These are phyloP conservation scores for Agrypnus murinus DNA, from an alignment of 2,888 invertebrate genomes.

Conservation along the genomic window DNA sequence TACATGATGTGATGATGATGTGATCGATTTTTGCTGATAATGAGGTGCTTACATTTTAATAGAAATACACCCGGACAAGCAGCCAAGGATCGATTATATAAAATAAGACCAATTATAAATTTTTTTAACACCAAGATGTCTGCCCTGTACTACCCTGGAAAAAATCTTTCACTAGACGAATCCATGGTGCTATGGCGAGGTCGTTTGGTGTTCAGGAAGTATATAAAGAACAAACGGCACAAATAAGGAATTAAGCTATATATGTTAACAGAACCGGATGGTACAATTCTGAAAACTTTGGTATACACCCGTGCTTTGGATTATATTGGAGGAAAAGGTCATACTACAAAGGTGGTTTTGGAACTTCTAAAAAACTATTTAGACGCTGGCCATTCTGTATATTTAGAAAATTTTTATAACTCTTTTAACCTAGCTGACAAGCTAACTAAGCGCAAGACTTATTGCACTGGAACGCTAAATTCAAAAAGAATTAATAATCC, in stretches of 20 bases:
- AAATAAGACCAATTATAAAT: slow-evolving; percentile 38
- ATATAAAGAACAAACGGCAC: slow-evolving; percentile 59
- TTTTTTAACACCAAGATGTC: slow-evolving; percentile 48
- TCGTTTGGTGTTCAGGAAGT: slow-evolving; percentile 60
- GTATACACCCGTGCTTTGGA: slow-evolving; percentile 56
- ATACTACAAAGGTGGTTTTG: slow-evolving; percentile 56
- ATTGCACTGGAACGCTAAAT: slow-evolving; percentile 54
- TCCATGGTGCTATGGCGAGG: slow-evolving; percentile 63
- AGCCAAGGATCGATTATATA: slow-evolving; percentile 54
- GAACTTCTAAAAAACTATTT: slow-evolving; percentile 49
- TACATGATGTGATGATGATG: slow-evolving; percentile 50
- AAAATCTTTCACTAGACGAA: slow-evolving; percentile 48
- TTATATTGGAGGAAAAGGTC: slow-evolving; percentile 56
- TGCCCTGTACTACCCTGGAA: slow-evolving; percentile 41
- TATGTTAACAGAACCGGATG: slow-evolving; percentile 54
- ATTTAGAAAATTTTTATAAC: slow-evolving; percentile 32
- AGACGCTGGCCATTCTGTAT: slow-evolving; percentile 47
- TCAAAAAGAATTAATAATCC: slow-evolving; percentile 35
- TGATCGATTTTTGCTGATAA: slow-evolving; percentile 42
- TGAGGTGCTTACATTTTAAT: slow-evolving; percentile 38
- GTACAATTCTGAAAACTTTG: slow-evolving; percentile 54
- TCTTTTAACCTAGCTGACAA: not conserved
- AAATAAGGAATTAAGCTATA: slow-evolving; percentile 59
- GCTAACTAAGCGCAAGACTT: slow-evolving; percentile 51
- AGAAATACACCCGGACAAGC: slow-evolving; percentile 49